Base-by-base conservation (phyloP, 2,888 invertebrate genomes). In the Sesia bembeciformis region DNA sequence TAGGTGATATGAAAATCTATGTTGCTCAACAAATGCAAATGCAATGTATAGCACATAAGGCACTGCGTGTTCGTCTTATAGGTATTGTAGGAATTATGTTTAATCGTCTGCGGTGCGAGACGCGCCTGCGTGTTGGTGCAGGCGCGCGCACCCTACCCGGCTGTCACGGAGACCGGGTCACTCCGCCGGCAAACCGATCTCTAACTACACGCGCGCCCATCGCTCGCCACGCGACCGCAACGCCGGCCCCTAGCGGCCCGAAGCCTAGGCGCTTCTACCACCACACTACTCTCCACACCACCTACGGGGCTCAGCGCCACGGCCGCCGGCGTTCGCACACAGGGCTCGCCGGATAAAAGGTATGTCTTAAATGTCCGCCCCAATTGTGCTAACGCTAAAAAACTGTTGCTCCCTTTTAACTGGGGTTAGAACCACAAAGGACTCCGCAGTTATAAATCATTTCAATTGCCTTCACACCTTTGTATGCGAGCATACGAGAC, bases 201-300 rank as follows among this genome's bases (percentile, higher is more conserved):
- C 76, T 74, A 80, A 79, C 71, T 72, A 84, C 79, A 83, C 86
- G 84, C 82, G 78, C 80, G 77, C 74, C 75, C 70, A 69, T 72
- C 79, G 81, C 78, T 76, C 82, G 81, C 83, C 70, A 71, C 76
- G 76, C 80, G 76, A 40, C 82, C 82, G 83, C 83, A 81, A 84
- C 86, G 84, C 87, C 86, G 86, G 88, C 87, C 88, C 84, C 72
- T 79, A 67, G 85, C 83, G 86, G 85, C 87, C 83, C 74, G 85
- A 79, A 84, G 85, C 85, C 84, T 73, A 69, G 83, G 83, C 79
- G 82, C 84, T 76, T 81, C 81, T 72, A 72, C 70, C 74, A 78
- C 72, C 76, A 72, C 63, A 63, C 61, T 66, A 67, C 62, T 60
- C 71, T 61, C 68, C 70, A 67, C 68, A 63, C 64, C 74, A 78